Evolutionary conservation across 2,797 vertebrate species (phyloP), one percentile per base, ranked within the genome.

Genomic region (Sebastolobus alascanus): DNA sequence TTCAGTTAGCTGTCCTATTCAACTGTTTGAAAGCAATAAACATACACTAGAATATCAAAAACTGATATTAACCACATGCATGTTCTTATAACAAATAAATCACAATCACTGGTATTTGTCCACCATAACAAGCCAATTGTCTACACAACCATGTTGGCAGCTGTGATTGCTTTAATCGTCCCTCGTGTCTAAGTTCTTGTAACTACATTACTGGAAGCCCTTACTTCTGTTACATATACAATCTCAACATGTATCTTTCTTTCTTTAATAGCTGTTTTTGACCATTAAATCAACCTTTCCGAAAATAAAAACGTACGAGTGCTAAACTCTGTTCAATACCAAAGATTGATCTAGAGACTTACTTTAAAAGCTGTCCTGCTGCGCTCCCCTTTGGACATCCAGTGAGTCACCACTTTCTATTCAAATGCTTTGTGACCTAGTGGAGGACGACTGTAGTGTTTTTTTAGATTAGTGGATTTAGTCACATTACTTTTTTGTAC

Each of bases 321-420:
- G 10, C 8, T 52, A 12, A n/a, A 37, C 35, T 58, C 20, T 52
- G 25, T 59, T 60, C 38, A 82, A 31, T 54, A 27, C 33, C 18
- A 56, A 40, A 76, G 20, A 82, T 70, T 68, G 80, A 86, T 64
- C 22, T 12, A 20, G 6, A 76, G 54, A 33, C 46, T 38, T 64
- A 31, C 40, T 79, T 79, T 87, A 79, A 86, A 85, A 86, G 71
- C 72, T 55, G 13, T 69, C 77, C 46, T 73, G 46, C 63, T 79
- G 46, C 10, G 66, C 58, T 52, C 16, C 35, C 13, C 52, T 75
- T 75, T 65, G 55, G 59, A 54, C 46, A 50, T 76, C 18, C 69
- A 75, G 1, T 83, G 58, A 81, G 35, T 80, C 73, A 84, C 63
- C 59, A 12, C 37, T 83, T 69, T 54, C 25, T 37, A 58, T 46